phyloP scores from a whole-genome alignment of 2,888 invertebrate species.

The Hypena proboscidalis region DNA sequence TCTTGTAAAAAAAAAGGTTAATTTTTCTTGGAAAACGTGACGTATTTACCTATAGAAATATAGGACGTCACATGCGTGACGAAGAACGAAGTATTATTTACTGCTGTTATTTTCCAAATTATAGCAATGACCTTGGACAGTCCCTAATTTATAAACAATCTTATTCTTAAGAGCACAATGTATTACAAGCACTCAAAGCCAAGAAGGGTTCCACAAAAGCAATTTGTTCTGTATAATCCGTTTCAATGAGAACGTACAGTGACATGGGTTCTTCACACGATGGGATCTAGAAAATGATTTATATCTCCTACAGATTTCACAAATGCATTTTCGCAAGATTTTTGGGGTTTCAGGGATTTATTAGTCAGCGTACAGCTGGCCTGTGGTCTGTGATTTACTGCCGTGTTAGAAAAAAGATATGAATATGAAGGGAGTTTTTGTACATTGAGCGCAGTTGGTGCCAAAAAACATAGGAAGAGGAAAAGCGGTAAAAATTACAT shows the following conservation, averaged over 20 bases:
- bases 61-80: too few relatives aligned
- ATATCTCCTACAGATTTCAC: constrained; percentile 24
- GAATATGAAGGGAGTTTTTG: too few relatives aligned
- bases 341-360: constrained; percentile 12
- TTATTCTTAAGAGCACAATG: constrained; percentile 17
- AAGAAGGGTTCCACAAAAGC: constrained; percentile 30
- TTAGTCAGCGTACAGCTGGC: constrained; percentile 5
- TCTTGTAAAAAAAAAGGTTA: too few relatives aligned
- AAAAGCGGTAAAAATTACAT: too few relatives aligned
- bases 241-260: constrained; percentile 31
- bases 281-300: constrained; percentile 39
- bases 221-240: constrained; percentile 44
- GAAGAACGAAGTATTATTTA: too few relatives aligned
- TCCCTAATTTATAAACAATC: too few relatives aligned
- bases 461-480: too few relatives aligned
- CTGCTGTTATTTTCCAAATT: too few relatives aligned
- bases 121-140: too few relatives aligned
- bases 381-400: constrained; percentile 1
- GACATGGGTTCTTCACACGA: constrained; percentile 37
- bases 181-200: constrained; percentile 12
- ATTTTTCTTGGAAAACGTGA: too few relatives aligned
- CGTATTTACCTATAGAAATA: too few relatives aligned
- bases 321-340: constrained; percentile 25
- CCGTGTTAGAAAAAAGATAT: too few relatives aligned
- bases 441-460: constrained; percentile 39